Evolutionary conservation across 2,113 vertebrate species (phyloP), one percentile per base, ranked within the genome.

Genomic region (Isurus oxyrinchus): DNA sequence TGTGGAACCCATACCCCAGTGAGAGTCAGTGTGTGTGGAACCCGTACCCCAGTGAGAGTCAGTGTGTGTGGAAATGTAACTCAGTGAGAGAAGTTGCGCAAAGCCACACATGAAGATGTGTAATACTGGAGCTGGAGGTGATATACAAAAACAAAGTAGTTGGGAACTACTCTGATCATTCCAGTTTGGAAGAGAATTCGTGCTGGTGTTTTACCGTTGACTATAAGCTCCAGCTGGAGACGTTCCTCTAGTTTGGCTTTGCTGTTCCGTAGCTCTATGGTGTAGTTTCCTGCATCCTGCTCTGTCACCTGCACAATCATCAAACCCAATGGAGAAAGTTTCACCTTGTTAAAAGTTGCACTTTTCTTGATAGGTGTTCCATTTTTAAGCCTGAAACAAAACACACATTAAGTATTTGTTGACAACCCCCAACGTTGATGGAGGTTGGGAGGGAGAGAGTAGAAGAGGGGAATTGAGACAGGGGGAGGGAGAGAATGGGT

Each of bases 251-350:
- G 98, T 53, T 96, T 97, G 0, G 98, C 98, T 2, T 97, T 98
- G 0, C 96, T 97, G 97, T 99, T 99, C 97, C 97, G 98, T 96
- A 99, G 97, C 96, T 98, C 97, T 72, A 99, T 97, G 0, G 98
- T 98, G 97, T 99, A 99, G 0, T 97, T 97, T 90, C 99, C 99
- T 0, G 98, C 98, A 0, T 99, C 99, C 97, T 98, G 98, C 97
- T 98, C 98, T 0, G 97, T 98, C 96, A 99, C 98, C 93, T 99
- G 99, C 96, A 98, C 99, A 97, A 99, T 98, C 98, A 99, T 98
- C 97, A 99, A 97, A 94, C 97, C 98, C 25, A 99, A 98, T 95
- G 98, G 98, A 96, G 98, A 98, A 93, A 98, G 98, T 97, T 97
- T 98, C 96, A 98, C 97, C 96, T 98, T 97, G 96, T 98, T 98